Conservation (phyloP, 1,140 invertebrate species). For the Halotydeus destructor region DNA sequence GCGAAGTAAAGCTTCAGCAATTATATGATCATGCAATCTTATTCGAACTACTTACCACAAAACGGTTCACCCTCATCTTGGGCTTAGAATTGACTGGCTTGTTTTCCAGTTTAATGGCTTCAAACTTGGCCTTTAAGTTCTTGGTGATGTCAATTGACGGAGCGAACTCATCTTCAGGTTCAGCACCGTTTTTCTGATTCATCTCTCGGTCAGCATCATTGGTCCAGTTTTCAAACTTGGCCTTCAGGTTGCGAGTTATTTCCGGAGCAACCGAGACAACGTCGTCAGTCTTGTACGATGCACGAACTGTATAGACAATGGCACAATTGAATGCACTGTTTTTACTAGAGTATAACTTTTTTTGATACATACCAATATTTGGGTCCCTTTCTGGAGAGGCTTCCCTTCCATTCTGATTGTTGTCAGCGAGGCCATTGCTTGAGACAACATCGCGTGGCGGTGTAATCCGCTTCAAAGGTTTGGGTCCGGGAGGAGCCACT, state of each 20-base stretch:
- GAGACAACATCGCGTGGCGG: conserved; percentile 63
- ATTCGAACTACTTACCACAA: conserved; percentile 45
- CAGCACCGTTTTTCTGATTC: conserved; percentile 26
- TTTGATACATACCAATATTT: conserved; percentile 13
- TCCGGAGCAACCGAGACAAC: conserved; percentile 34
- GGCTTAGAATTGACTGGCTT: conserved; percentile 31
- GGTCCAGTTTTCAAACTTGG: conserved; percentile 79
- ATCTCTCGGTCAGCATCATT: conserved; percentile 32
- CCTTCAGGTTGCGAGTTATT: conserved; percentile 54
- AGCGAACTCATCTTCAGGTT: conserved; percentile 21
- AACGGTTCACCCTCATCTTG: conserved; percentile 53
- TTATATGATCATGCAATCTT: not conserved
- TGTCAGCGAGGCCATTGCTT: conserved; percentile 35
- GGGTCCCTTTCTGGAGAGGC: conserved; percentile 18
- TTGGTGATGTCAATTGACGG: conserved; percentile 45
- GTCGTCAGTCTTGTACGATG: conserved; percentile 35
- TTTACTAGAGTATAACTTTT: not conserved
- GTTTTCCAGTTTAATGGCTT: conserved; percentile 38
- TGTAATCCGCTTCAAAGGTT: conserved; percentile 65
- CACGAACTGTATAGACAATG: conserved; percentile 9
- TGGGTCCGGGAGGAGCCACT: conserved; percentile 39
- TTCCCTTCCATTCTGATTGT: conserved; percentile 18
- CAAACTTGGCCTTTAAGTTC: conserved; percentile 58
- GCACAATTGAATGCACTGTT: not conserved
- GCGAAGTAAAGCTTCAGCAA: no score